Conservation (phyloP, 2,888 invertebrate species). For the Agriopis leucophaearia region DNA sequence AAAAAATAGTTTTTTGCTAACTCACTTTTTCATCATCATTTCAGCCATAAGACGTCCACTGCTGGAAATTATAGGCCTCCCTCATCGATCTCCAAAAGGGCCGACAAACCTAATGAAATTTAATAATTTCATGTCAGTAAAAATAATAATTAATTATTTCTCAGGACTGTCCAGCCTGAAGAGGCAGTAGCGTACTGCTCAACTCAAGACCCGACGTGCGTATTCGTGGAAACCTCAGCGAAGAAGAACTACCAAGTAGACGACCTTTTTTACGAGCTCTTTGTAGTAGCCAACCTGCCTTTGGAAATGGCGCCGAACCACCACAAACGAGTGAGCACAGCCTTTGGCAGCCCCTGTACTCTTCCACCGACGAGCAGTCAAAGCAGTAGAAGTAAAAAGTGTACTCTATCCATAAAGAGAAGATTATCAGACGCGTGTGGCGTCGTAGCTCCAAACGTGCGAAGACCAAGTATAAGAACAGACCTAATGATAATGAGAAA, state of each 20-base stretch:
- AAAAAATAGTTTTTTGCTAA: too few relatives aligned
- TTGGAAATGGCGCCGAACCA: constrained; percentile 96
- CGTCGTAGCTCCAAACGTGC: constrained; percentile 94
- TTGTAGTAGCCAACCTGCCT: constrained; percentile 93
- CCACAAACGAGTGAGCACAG: constrained; percentile 92
- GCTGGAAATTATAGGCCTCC: too few relatives aligned
- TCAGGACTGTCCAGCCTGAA: constrained; percentile 91
- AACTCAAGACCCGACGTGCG: constrained; percentile 91
- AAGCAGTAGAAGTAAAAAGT: constrained; percentile 89
- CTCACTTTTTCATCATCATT: too few relatives aligned
- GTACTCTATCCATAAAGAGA: constrained; percentile 93
- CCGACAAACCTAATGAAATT: too few relatives aligned
- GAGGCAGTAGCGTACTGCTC: constrained; percentile 93
- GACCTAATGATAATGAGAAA: constrained; percentile 95
- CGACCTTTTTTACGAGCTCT: constrained; percentile 94
- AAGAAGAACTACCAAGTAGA: constrained; percentile 93
- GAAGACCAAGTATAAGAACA: constrained; percentile 94
- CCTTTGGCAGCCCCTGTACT: constrained; percentile 92
- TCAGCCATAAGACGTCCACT: too few relatives aligned
- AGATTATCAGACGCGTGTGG: constrained; percentile 95
- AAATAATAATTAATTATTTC: constrained; percentile 36
- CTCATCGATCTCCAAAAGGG: too few relatives aligned
- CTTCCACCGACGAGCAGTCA: constrained; percentile 89
- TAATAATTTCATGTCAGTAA: too few relatives aligned
- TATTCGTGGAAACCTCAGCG: constrained; percentile 94